Conservation (phyloP, 2,888 invertebrate genomes). For the Hanleya hanleyi region DNA sequence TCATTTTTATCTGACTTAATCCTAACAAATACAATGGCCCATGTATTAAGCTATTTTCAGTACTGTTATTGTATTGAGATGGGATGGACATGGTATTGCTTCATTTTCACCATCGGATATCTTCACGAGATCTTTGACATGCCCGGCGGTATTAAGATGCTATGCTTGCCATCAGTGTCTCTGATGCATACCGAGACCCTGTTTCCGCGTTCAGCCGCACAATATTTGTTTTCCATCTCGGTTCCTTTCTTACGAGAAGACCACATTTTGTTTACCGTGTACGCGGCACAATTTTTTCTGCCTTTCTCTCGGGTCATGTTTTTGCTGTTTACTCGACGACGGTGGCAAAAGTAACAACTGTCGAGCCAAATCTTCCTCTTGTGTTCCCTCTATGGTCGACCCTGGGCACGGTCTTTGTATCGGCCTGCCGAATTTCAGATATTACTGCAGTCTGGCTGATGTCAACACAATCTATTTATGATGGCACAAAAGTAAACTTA, state of each 20-base stretch:
- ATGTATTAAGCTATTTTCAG: too few species aligned
- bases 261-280: neutral
- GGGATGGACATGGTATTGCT: too few species aligned
- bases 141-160: neutral
- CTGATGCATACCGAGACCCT: neutral
- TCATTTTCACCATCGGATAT: too few species aligned
- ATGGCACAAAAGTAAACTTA: conserved; percentile 12
- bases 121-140: neutral
- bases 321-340: conserved; percentile 1
- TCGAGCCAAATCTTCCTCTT: neutral
- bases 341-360: conserved; percentile 9
- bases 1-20: too few species aligned
- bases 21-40: too few species aligned
- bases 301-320: conserved; percentile 9
- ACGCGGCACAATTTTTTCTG: neutral
- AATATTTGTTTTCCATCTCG: conserved; percentile 6
- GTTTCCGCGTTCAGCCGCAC: neutral
- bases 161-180: neutral
- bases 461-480: conserved; percentile 16
- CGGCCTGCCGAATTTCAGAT: neutral
- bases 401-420: conserved; percentile 5
- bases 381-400: neutral
- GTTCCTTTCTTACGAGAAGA: neutral
- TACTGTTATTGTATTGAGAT: too few species aligned
- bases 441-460: neutral